Evolutionary conservation across 1,140 invertebrate species (phyloP), one percentile per base, ranked within the genome.

Genomic region (Copidosoma floridanum): DNA sequence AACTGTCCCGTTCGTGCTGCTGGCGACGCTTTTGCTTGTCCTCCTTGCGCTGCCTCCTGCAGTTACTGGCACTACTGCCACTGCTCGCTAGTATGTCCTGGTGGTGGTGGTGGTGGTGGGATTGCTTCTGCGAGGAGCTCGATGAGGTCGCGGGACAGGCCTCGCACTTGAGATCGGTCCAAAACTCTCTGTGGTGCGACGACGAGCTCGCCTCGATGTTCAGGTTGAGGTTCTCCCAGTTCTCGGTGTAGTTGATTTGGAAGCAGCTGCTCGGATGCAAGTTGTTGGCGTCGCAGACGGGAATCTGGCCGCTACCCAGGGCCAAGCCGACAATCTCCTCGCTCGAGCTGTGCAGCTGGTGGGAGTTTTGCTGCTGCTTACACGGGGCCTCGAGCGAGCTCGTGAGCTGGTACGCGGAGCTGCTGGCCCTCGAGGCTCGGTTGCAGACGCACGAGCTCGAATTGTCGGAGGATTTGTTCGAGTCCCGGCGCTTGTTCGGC

Each of bases 161-260:
- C 32, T 77, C 72, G 32, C 75, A 79, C 37, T 79, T 78, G 2
- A 79, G 53, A 18, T 79, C 78, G 0, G 64, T 70, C 78, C 77
- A 79, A 44, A 79, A 79, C 38, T 79, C 77, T 14, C 74, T 73
- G n/a, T n/a, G n/a, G 0, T 67, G 66, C 4, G 67, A 59, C 1
- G 71, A 64, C 1, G 71, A 71, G 0, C 70, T 72, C 0, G 74
- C 68, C 14, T 78, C 74, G 16, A 79, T 80, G 47, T 78, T 81
- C 2, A 78, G 29, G 53, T 78, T 80, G 1, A 81, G 54, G 47
- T 77, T 80, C 40, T 81, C 78, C 79, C 78, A 81, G 57, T 81
- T 81, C 44, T 80, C 79, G 0, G 75, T 73, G 51, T 81, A 81
- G 21, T 78, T 75, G 27, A 80, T 75, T 12, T 79, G 78, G 20